Percentiles rank a stretch among this genome's conserved stretches.
phyloP scores from a whole-genome alignment of 1,140 invertebrate species.

The Drosophila aff. region DNA sequence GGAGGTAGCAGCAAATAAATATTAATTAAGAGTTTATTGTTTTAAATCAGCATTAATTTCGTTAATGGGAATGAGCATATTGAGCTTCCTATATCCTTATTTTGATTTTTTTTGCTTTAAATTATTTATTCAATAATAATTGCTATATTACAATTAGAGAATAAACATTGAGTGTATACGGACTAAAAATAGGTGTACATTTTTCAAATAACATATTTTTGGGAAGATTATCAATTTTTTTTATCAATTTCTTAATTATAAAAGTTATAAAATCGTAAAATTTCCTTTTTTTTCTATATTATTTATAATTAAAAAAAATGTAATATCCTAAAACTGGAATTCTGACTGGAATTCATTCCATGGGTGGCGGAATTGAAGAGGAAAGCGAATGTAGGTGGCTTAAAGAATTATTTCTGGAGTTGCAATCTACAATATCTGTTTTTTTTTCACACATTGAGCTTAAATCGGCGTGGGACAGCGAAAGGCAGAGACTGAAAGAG shows the following conservation, averaged over 20 bases:
- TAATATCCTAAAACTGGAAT: neutral
- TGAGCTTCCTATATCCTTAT: neutral
- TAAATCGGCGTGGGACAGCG: constrained; percentile 4
- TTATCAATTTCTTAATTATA: neutral
- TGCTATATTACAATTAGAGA: neutral
- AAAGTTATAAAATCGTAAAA: neutral
- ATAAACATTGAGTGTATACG: neutral
- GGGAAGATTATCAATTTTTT: neutral
- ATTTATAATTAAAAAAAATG: neutral
- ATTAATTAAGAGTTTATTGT: constrained; percentile 14
- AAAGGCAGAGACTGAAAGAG: neutral
- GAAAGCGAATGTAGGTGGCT: constrained; percentile 6
- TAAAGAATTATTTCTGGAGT: constrained; percentile 11
- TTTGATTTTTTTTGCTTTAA: neutral
- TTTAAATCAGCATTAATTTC: constrained; percentile 1
- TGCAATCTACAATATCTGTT: neutral
- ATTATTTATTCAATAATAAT: neutral
- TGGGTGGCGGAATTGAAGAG: neutral
- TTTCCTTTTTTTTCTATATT: neutral
- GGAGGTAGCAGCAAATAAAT: neutral
- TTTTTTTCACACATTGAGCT: neutral
- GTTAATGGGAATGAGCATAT: neutral
- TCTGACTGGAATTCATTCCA: neutral
- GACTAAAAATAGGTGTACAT: neutral
- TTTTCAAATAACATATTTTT: neutral